Evolutionary conservation across 1,140 invertebrate genomes (phyloP), one percentile per base, ranked within the genome.

Genomic region (Formica selysi): DNA sequence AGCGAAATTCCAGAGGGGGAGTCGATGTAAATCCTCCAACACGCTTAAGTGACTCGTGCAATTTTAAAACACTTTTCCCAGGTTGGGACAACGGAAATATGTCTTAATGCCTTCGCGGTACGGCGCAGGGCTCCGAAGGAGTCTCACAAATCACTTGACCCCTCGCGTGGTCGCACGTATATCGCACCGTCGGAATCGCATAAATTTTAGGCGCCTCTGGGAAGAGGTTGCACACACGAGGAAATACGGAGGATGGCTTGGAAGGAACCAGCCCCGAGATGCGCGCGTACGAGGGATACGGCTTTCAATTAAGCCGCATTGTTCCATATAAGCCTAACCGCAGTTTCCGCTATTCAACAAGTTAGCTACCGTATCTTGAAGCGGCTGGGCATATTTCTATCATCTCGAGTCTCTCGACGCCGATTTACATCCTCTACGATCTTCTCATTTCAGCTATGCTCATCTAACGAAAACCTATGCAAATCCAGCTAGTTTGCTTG

Each of bases 301-400:
- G 84, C 57, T 86, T 88, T 90, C 84, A 89, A 92, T 92, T 92
- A 92, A 90, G 48, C 74, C 16, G 57, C 74, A 86, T 92, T 91
- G 87, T 90, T 91, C 62, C 62, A 59, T 81, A 88, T 62, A 70
- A 89, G 86, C 78, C 32, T 36, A 59, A 68, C n/a, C 59, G 26
- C 51, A 71, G 62, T 84, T 88, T 79, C 67, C 62, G 51, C 57
- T 57, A 88, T 87, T 92, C 91, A 91, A 91, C 91, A 91, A 91
- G 86, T 92, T 54, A 61, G 73, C 51, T 83, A 67, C 26, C 71
- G 26, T 78, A 62, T 88, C 61, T 76, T 79, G 59, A 51, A 29
- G 26, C 54, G 38, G 48, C 13, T 13, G 16, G 51, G 65, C 84
- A 86, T 85, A 89, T 89, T 90, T 89, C 73, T 68, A 79, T 71